Evolutionary conservation across 2,797 vertebrate genomes (phyloP).

Genomic region (Babyrousa celebensis): DNA sequence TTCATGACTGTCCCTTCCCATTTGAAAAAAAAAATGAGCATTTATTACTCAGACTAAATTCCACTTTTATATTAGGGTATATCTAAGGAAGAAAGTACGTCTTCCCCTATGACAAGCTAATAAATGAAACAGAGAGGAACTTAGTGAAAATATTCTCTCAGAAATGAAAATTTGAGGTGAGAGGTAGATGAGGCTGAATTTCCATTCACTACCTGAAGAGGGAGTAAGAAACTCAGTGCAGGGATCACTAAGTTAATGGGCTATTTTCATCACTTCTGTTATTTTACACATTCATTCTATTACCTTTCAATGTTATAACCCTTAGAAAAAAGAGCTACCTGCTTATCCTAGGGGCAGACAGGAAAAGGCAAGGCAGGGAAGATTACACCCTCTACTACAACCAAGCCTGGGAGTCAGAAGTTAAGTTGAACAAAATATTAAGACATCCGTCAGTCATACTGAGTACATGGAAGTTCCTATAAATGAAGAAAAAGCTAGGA

Average conservation of each 20-base stretch:
- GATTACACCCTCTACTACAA: neutral
- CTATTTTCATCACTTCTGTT: neutral
- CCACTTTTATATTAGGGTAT: neutral
- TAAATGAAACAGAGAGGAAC: neutral
- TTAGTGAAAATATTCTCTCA: slow-evolving; percentile 31
- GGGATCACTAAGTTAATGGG: neutral
- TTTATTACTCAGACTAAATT: neutral
- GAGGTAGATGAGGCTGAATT: neutral
- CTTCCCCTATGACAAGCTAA: slow-evolving; percentile 49
- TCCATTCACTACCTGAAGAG: slow-evolving; percentile 53
- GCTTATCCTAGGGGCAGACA: neutral
- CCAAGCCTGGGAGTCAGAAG: neutral
- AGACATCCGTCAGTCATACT: neutral
- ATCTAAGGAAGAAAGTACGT: neutral
- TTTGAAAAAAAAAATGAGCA: slow-evolving; percentile 12
- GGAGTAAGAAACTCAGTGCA: slow-evolving; percentile 18
- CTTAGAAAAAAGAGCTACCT: neutral
- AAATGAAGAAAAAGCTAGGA: neutral
- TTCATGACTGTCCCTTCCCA: neutral
- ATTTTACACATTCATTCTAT: slow-evolving; percentile 13
- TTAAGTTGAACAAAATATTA: neutral
- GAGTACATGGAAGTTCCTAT: neutral
- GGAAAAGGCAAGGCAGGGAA: neutral
- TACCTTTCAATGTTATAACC: slow-evolving; percentile 6
- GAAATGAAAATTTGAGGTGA: slow-evolving; percentile 42